phyloP scores from a whole-genome alignment of 1,140 invertebrate genomes.

The Brachionus plicatilis region DNA sequence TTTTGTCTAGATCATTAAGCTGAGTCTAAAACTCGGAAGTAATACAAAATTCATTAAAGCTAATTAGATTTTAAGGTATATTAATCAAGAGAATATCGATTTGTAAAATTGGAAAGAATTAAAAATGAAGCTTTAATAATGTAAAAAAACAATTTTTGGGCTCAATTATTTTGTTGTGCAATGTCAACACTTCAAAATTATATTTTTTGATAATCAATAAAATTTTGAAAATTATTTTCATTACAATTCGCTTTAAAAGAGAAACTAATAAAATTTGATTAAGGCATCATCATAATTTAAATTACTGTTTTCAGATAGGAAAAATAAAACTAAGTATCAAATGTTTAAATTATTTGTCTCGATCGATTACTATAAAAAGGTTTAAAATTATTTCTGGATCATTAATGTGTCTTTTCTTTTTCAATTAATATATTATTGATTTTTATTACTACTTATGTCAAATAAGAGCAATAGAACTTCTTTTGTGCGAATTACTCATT shows the following conservation, averaged over 20 bases:
- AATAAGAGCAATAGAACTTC: neutral
- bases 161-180: neutral
- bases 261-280: neutral
- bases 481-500: neutral
- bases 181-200: neutral
- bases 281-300: neutral
- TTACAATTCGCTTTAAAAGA: no score
- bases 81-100: constrained; percentile 1
- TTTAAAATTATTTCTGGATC: neutral
- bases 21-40: neutral
- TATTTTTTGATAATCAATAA: neutral
- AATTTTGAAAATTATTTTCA: neutral
- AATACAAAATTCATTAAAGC: neutral
- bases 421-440: neutral
- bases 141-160: neutral
- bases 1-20: neutral
- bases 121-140: neutral
- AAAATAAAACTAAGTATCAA: neutral
- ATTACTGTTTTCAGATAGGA: neutral
- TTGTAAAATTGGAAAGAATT: neutral
- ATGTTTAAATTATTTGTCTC: neutral
- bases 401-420: neutral
- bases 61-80: neutral
- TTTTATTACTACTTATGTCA: neutral
- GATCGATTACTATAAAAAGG: neutral